A percentile compares a stretch with the other conserved stretches of the same genome.
Evolutionary conservation across 2,113 vertebrate genomes (phyloP).

Genomic region (Tetrax tetrax): DNA sequence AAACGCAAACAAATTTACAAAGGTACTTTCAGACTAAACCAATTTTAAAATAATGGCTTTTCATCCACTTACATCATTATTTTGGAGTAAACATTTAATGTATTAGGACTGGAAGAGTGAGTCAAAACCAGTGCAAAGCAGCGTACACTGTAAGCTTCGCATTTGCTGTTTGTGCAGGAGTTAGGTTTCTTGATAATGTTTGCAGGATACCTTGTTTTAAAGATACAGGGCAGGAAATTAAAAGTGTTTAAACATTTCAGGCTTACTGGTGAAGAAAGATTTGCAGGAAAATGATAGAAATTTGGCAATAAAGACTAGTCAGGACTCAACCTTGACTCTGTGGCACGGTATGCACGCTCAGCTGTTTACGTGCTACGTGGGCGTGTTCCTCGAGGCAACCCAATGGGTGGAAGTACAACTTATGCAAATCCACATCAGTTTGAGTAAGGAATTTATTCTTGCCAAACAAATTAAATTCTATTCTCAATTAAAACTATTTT

Average conservation of each 20-base stretch:
- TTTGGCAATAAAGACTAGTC: background rate
- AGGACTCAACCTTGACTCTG: background rate
- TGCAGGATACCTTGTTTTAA: background rate
- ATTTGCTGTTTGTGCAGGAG: background rate
- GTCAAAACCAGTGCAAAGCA: background rate
- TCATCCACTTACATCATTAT: background rate
- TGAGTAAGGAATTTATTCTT: background rate
- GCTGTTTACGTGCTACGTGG: rapidly evolving
- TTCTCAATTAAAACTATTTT: background rate
- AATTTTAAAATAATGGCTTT: background rate
- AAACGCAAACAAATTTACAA: background rate
- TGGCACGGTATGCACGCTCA: background rate
- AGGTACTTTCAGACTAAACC: background rate
- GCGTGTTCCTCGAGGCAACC: background rate
- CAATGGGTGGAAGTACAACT: background rate
- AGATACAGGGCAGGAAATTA: background rate
- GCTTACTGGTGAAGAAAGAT: background rate
- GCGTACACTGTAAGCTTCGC: background rate
- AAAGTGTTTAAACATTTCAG: background rate
- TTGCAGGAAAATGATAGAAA: background rate
- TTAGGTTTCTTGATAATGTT: background rate
- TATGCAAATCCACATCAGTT: background rate
- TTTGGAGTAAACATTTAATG: background rate
- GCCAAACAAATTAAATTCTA: background rate
- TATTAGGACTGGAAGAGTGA: background rate